Evolutionary conservation across 2,797 vertebrate species (phyloP), one percentile per base, ranked within the genome.

Genomic region (Malurus leucopterus): DNA sequence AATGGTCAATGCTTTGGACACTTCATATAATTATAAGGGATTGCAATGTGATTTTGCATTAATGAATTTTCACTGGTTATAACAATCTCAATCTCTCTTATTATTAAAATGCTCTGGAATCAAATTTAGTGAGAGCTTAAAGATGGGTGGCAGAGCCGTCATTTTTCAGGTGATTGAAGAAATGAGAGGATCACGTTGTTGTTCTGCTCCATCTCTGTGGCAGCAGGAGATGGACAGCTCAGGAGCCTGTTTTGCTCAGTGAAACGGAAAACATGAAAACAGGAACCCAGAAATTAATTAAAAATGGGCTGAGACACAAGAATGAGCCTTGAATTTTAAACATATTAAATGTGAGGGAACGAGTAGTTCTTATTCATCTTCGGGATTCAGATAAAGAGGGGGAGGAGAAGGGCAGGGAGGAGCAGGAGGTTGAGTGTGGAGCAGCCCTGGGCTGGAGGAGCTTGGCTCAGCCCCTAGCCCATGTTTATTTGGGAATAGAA

Each of bases 281-380:
- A 77, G 21, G 20, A 84, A 82, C 81, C 9, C 54, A 86, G 57
- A 64, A 83, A 77, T 58, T 89, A 88, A 93, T 93, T 93, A 90
- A 70, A 85, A 90, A 49, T 40, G 41, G 78, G 58, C 81, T 46
- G 72, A 82, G 44, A 41, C 46, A 76, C 58, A 90, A 80, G 67
- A 89, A 77, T 69, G 75, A 93, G 65, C 55, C 84, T 87, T 63
- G 82, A 89, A 91, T 92, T 93, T 90, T 83, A 84, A 91, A 75
- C 34, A 46, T 40, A 29, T 69, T 13, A 51, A 58, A 30, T 24
- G 84, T 65, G 72, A 83, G 69, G 51, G 69, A 74, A 76, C 34
- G 1, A 87, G 44, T 4, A 47, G 44, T n/a, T 81, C 72, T 61
- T 38, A 12, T 70, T 82, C 8, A 34, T 89, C 68, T 73, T 41